Percentiles rank a stretch among this genome's conserved stretches.
Conservation (phyloP, 2,888 invertebrate genomes). For the Listrodromus nycthemerus region DNA sequence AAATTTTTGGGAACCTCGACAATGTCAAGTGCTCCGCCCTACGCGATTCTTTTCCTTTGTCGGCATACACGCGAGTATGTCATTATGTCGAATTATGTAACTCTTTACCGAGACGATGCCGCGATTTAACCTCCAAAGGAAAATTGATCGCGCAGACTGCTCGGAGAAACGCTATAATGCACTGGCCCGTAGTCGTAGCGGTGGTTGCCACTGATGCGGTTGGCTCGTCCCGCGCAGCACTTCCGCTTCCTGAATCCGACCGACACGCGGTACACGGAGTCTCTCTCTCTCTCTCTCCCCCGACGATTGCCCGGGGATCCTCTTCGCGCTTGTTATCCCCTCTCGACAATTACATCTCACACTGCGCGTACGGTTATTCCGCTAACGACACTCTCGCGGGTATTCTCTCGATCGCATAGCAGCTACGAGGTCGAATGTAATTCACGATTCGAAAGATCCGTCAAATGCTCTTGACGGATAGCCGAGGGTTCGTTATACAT, state of each 20-base stretch:
- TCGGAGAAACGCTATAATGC: constrained; percentile 26
- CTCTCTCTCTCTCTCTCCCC: neutral
- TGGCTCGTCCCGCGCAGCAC: constrained; percentile 21
- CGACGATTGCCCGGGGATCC: constrained; percentile 9
- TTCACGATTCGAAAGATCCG: constrained; percentile 11
- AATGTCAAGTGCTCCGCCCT: neutral
- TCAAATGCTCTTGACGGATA: constrained; percentile 40
- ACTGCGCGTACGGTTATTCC: constrained; percentile 14
- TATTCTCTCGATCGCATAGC: constrained; percentile 18
- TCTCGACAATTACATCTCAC: neutral
- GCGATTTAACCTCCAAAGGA: constrained; percentile 53
- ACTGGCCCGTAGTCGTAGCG: constrained; percentile 14
- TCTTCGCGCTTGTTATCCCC: neutral
- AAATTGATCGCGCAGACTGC: constrained; percentile 24
- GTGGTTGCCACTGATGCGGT: neutral
- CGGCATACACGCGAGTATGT: constrained; percentile 9
- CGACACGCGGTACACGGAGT: neutral
- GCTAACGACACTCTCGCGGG: constrained; percentile 14
- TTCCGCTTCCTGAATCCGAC: constrained; percentile 50
- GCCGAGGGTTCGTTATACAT: neutral
- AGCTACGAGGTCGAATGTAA: neutral
- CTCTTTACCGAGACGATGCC: neutral
- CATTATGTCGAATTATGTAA: constrained; percentile 56
- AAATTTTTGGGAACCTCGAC: neutral
- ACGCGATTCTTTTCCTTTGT: constrained; percentile 27